Evolutionary conservation across 1,140 invertebrate species (phyloP).

Genomic region (Hormaphis cornu): DNA sequence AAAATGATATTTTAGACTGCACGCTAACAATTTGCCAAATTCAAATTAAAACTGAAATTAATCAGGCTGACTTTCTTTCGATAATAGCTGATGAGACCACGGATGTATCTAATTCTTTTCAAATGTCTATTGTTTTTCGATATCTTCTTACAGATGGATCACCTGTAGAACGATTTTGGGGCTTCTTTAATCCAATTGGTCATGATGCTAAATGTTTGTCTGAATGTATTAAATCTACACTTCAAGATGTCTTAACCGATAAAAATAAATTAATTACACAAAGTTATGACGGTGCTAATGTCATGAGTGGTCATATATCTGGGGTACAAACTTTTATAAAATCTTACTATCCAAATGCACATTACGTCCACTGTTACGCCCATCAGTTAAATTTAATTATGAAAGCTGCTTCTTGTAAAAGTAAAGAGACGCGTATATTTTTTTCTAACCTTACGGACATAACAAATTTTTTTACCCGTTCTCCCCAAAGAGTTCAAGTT

Average conservation of each 20-base stretch:
- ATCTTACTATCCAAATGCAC: not conserved
- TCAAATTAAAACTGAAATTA: not conserved
- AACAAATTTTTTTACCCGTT: too few relatives aligned
- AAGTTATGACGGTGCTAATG: not conserved
- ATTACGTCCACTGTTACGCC: too few relatives aligned
- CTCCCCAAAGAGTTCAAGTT: too few relatives aligned
- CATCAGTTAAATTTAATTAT: too few relatives aligned
- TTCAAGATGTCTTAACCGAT: not conserved
- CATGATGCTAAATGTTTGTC: not conserved
- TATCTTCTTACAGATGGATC: not conserved
- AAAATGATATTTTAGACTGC: not conserved
- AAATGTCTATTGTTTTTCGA: not conserved
- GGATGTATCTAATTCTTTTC: not conserved
- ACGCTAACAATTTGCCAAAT: not conserved
- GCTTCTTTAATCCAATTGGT: too few relatives aligned
- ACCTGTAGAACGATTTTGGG: constrained; percentile 37
- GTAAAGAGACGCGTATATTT: too few relatives aligned
- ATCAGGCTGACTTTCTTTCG: not conserved
- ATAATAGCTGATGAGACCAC: not conserved
- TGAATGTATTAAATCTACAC: not conserved
- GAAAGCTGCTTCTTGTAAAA: too few relatives aligned
- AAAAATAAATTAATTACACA: not conserved
- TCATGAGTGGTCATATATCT: too few relatives aligned
- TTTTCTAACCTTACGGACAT: too few relatives aligned
- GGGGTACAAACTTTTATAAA: not conserved